phyloP scores from a whole-genome alignment of 1,140 invertebrate species.

The Steinernema feltiae region DNA sequence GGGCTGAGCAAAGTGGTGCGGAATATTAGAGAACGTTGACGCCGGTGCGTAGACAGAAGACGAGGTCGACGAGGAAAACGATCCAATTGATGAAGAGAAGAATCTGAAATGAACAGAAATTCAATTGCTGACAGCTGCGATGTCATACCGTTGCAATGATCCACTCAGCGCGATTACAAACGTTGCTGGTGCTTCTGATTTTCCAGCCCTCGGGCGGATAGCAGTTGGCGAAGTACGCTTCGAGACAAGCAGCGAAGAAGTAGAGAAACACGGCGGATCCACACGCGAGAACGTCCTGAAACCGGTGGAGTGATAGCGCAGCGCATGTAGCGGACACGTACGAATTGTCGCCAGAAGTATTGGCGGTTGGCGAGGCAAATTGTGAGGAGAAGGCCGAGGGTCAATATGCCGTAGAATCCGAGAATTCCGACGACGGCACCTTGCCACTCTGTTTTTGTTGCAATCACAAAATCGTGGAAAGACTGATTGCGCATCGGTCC shows the following conservation, averaged over 20 bases:
- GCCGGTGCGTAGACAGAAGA: slow-evolving; percentile 13
- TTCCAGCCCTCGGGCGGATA: slow-evolving; percentile 41
- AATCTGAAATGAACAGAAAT: background rate
- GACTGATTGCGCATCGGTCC: slow-evolving; percentile 30
- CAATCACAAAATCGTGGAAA: slow-evolving; percentile 36
- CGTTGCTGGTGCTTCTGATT: slow-evolving; percentile 24
- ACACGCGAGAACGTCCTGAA: slow-evolving; percentile 35
- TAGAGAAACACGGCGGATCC: slow-evolving; percentile 27
- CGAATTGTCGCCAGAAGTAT: slow-evolving; percentile 36
- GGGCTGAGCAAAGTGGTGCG: background rate
- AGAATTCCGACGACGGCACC: slow-evolving; percentile 37
- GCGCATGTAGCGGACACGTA: background rate
- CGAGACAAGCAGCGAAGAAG: slow-evolving; percentile 35
- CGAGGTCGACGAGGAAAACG: slow-evolving; percentile 14
- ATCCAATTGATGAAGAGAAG: slow-evolving; percentile 12
- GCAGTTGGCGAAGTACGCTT: slow-evolving; percentile 42
- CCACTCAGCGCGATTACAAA: slow-evolving; percentile 44
- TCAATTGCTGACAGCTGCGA: background rate
- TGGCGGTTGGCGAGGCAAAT: slow-evolving; percentile 26
- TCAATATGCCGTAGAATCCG: slow-evolving; percentile 21
- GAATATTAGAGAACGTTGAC: slow-evolving; percentile 11
- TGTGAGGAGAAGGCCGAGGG: slow-evolving; percentile 24
- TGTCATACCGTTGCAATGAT: slow-evolving; percentile 40
- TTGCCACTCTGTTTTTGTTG: slow-evolving; percentile 41
- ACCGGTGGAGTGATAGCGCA: background rate